phyloP scores from a whole-genome alignment of 2,888 invertebrate genomes.

The Malthinus seriepunctatus region DNA sequence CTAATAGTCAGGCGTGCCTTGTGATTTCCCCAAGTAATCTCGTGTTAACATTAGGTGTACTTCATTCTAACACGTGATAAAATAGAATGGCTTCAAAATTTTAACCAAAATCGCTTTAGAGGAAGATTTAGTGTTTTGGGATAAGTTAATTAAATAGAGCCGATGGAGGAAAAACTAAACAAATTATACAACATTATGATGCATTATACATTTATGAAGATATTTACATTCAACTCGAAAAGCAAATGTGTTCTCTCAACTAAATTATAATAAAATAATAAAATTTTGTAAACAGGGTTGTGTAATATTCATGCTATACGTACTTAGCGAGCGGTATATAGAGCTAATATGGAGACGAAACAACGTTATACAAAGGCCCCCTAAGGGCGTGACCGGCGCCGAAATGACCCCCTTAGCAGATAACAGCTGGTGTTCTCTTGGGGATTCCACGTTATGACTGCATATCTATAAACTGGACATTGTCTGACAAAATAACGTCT shows the following conservation, averaged over 20 bases:
- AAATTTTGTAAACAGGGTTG: conserved; percentile 20
- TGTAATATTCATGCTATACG: conserved; percentile 29
- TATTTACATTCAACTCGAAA: no score
- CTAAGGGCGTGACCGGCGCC: conserved; percentile 39
- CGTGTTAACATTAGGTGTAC: no score
- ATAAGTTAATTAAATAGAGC: no score
- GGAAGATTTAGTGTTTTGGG: no score
- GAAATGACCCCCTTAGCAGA: conserved; percentile 38
- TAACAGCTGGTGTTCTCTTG: conserved; percentile 34
- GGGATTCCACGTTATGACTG: conserved; percentile 28
- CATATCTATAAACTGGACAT: conserved; percentile 33
- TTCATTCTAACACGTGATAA: no score
- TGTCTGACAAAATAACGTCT: conserved; percentile 26
- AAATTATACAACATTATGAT: no score
- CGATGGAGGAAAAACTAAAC: no score
- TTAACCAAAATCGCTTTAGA: no score
- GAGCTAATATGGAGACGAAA: conserved; percentile 24
- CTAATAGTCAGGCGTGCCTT: no score
- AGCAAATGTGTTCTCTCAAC: not conserved
- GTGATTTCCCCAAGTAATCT: no score
- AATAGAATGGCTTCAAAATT: no score
- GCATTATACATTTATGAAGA: no score
- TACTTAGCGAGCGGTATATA: conserved; percentile 19
- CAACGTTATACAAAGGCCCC: conserved; percentile 31
- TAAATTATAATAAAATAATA: conserved; percentile 24